These are phyloP conservation scores for Diploptera punctata DNA, from an alignment of 2,888 invertebrate genomes.

Conservation along the genomic window DNA sequence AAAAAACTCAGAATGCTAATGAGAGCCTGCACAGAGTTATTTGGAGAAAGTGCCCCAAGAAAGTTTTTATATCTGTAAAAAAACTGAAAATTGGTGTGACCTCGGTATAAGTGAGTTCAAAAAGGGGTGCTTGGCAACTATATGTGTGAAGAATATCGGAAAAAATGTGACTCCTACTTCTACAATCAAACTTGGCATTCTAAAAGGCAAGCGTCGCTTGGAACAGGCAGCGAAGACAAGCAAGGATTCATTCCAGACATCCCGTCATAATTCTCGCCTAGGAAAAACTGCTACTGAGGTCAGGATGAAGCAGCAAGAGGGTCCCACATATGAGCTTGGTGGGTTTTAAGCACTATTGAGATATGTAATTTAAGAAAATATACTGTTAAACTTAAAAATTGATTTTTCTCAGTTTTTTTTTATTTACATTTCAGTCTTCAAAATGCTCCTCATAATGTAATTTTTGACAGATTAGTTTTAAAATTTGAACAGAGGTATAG, in stretches of 20 bases:
- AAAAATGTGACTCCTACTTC: neutral
- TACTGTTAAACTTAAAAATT: neutral
- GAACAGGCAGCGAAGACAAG: too few relatives aligned
- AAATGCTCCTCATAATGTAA: neutral
- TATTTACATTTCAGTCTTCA: neutral
- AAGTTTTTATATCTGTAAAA: neutral
- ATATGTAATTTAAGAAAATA: too few relatives aligned
- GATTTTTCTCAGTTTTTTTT: neutral
- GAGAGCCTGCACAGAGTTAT: constrained; percentile 1
- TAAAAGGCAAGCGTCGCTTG: neutral
- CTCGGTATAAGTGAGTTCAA: neutral
- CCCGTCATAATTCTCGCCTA: neutral
- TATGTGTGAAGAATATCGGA: neutral
- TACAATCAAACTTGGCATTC: neutral
- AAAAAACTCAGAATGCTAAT: constrained; percentile 24
- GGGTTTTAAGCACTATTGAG: neutral
- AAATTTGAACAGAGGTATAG: neutral
- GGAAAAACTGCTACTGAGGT: neutral
- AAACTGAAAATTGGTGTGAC: neutral
- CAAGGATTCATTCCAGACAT: neutral
- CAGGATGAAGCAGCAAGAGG: neutral
- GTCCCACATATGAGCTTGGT: neutral
- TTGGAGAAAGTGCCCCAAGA: constrained; percentile 11
- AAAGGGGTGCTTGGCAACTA: neutral
- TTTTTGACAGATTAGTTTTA: neutral